A percentile compares a stretch with the other conserved stretches of the same genome.
phyloP scores from a whole-genome alignment of 2,113 vertebrate species.

The Varanus komodoensis region DNA sequence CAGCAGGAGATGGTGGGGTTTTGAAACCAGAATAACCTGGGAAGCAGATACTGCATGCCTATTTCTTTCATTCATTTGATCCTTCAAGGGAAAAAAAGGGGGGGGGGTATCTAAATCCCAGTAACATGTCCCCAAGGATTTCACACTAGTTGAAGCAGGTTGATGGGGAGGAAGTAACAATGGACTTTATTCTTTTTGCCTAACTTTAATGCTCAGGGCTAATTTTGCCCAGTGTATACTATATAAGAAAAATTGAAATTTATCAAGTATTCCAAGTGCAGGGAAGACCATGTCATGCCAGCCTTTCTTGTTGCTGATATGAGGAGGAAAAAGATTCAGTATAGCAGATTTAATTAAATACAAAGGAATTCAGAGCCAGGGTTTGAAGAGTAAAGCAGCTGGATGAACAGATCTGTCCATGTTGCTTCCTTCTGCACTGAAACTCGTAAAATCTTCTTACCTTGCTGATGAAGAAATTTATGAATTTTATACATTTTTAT shows the following conservation, averaged over 20 bases:
- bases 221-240: constrained; percentile 19
- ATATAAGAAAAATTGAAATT: constrained; percentile 29
- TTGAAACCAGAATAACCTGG: constrained; percentile 67
- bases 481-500: no score
- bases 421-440: no score
- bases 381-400: no score
- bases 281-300: background rate
- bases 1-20: constrained; percentile 56
- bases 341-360: no score
- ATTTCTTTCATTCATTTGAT: constrained; percentile 69
- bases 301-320: no score
- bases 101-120: constrained; percentile 25
- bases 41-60: constrained; percentile 62
- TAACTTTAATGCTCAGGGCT: constrained; percentile 29
- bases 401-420: no score
- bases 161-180: constrained; percentile 59
- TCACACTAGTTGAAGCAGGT: constrained; percentile 47
- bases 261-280: background rate
- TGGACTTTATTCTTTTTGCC: constrained; percentile 47
- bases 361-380: no score
- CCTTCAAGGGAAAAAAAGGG: constrained; percentile 35
- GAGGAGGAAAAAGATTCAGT: no score
- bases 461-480: no score
- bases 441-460: no score
- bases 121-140: constrained; percentile 65